A percentile compares a stretch with the other conserved stretches of the same genome.
Conservation (phyloP, 2,113 vertebrate genomes). For the Sinocyclocheilus maitianheensis region DNA sequence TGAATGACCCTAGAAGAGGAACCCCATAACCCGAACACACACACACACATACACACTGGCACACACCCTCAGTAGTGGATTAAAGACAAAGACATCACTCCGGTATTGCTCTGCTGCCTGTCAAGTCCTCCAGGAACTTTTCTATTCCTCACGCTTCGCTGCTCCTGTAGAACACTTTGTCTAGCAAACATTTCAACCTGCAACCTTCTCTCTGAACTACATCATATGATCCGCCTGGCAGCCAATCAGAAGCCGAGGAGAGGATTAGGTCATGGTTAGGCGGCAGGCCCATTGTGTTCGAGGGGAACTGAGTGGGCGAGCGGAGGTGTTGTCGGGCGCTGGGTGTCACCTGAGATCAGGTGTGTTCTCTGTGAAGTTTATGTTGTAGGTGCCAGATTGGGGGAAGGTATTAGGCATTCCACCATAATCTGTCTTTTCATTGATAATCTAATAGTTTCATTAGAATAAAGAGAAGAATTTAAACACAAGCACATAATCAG, state of each 20-base stretch:
- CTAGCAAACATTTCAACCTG: conserved; percentile 25
- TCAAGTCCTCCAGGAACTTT: conserved; percentile 42
- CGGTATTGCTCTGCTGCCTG: conserved; percentile 6
- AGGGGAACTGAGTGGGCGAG: conserved; percentile 47
- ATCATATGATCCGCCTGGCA: conserved; percentile 31
- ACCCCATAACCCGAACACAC: conserved; percentile 24
- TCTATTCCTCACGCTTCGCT: conserved; percentile 25
- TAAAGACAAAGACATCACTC: conserved; percentile 42
- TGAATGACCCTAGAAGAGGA: conserved; percentile 13
- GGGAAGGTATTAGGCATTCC: conserved; percentile 47
- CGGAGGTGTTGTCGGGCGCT: conserved; percentile 41
- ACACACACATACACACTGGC: conserved; percentile 9
- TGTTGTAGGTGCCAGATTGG: conserved; percentile 31
- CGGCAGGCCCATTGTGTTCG: conserved; percentile 47
- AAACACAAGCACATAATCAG: conserved; percentile 58
- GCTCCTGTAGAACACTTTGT: conserved; percentile 48
- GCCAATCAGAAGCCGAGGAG: conserved; percentile 23
- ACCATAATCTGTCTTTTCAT: conserved; percentile 45
- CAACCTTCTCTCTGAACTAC: neutral
- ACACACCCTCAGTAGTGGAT: conserved; percentile 19
- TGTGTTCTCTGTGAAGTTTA: conserved; percentile 42
- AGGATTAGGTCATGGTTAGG: conserved; percentile 51
- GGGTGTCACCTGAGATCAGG: conserved; percentile 45
- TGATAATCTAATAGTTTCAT: conserved; percentile 55
- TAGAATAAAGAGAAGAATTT: conserved; percentile 49